phyloP scores from a whole-genome alignment of 2,113 vertebrate genomes.

The Sebastes schlegelii region DNA sequence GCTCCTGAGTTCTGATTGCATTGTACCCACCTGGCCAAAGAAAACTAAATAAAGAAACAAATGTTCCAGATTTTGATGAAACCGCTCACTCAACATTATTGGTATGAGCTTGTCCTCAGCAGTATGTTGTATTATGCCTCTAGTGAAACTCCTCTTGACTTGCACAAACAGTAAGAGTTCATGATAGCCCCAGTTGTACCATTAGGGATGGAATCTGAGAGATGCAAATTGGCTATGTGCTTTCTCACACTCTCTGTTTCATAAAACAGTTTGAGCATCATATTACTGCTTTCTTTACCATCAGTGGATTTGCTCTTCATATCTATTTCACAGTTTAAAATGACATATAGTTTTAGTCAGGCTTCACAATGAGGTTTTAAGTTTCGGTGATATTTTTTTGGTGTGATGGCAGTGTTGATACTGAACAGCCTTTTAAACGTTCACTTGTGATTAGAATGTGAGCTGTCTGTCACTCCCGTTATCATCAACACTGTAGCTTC shows the following conservation, averaged over 20 bases:
- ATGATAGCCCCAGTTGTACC: background rate
- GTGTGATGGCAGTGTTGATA: too few species aligned
- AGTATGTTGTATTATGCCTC: constrained; percentile 2
- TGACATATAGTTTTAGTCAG: background rate
- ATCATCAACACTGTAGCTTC: too few species aligned
- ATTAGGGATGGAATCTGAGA: background rate
- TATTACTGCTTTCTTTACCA: background rate
- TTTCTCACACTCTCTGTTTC: background rate
- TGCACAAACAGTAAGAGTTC: background rate
- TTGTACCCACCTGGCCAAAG: background rate
- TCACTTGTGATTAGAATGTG: too few species aligned
- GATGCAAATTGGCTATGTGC: too few species aligned
- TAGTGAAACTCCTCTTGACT: background rate
- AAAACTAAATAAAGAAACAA: background rate
- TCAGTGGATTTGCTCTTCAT: background rate
- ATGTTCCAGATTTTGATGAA: background rate
- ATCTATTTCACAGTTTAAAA: background rate
- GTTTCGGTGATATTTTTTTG: background rate
- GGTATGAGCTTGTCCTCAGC: background rate
- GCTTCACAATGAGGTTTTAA: background rate
- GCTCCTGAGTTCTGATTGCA: background rate
- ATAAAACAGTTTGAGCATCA: background rate
- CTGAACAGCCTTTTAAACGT: too few species aligned
- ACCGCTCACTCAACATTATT: background rate
- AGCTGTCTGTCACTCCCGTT: too few species aligned